A percentile compares a stretch with the other conserved stretches of the same genome.
phyloP scores from a whole-genome alignment of 2,113 vertebrate genomes.

The Megaceryle torquata region DNA sequence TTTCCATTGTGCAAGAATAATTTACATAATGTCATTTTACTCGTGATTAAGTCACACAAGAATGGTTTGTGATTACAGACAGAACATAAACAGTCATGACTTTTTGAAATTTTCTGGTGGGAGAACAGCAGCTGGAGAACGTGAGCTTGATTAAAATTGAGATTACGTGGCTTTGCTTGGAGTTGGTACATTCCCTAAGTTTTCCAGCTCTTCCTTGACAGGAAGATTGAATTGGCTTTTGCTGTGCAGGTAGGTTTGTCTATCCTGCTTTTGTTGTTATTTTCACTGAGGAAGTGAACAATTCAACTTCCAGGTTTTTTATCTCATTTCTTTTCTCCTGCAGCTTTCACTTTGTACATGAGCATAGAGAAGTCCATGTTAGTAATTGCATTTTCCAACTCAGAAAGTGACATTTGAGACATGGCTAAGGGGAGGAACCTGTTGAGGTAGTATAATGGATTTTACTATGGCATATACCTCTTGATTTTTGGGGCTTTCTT shows the following conservation, averaged over 20 bases:
- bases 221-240: not conserved
- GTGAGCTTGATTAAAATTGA: not conserved
- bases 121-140: not conserved
- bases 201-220: not conserved
- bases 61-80: slow-evolving; percentile 5
- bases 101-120: not conserved
- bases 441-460: not conserved
- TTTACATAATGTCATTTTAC: slow-evolving; percentile 15
- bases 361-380: not conserved
- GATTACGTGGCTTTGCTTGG: not conserved
- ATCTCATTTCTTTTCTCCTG: not conserved
- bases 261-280: not conserved
- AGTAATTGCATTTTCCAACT: not conserved
- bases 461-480: not conserved
- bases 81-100: not conserved
- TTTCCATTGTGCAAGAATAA: slow-evolving; percentile 11
- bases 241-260: not conserved
- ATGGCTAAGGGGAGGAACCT: not conserved
- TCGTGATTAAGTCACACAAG: not conserved
- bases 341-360: not conserved
- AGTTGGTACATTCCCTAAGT: not conserved
- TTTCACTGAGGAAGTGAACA: not conserved
- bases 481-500: not conserved
- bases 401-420: not conserved
- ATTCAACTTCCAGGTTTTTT: not conserved